Base-by-base conservation (phyloP, 2,888 invertebrate genomes). In the Notodonta ziczac region DNA sequence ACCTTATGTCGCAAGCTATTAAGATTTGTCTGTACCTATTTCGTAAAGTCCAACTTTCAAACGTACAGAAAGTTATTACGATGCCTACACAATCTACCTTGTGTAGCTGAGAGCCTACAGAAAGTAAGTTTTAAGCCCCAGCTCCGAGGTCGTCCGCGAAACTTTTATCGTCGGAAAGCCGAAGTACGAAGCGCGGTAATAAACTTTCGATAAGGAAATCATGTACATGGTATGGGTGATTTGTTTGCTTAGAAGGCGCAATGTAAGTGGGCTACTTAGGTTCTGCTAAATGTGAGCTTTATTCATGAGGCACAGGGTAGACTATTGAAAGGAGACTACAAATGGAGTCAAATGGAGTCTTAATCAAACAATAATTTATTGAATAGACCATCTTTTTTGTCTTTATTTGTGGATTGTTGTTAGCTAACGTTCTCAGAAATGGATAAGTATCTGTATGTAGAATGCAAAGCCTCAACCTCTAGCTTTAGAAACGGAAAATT, bases 201-300 rank as follows among this genome's bases (percentile, higher is more conserved):
- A 68, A 71, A 72, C 40, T 59, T 62, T 57, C 24, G 40, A 62
- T 65, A 58, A 50, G 54, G 56, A 58, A 67, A 62, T 56, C 72
- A 52, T 58, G 52, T 59, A 51, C 53, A 56, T 13, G 12, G 44
- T n/a, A 48, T 52, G 58, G 52, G 35, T 60, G 55, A 60, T 40
- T 52, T 53, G 50, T 24, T 56, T n/a, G 4, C 46, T 13, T 46
- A 5, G 4, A 46, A n/a, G n/a, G 46, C 24, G 24, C 24, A 24
- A 1, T 24, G 24, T 24, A 4, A 44, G 44, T 44, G 13, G 44
- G 10, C 2, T 10, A 10, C 13, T 44, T 12, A 40, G 24, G 24
- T 24, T 2, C 40, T 40, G 9, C 6, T 40, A 4, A 40, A 40
- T 40, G 1, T 8, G 40, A 40, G 9, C 40, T 40, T 40, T 40